Evolutionary conservation across 2,888 invertebrate genomes (phyloP), one percentile per base, ranked within the genome.

Genomic region (Cordilura impudica): DNA sequence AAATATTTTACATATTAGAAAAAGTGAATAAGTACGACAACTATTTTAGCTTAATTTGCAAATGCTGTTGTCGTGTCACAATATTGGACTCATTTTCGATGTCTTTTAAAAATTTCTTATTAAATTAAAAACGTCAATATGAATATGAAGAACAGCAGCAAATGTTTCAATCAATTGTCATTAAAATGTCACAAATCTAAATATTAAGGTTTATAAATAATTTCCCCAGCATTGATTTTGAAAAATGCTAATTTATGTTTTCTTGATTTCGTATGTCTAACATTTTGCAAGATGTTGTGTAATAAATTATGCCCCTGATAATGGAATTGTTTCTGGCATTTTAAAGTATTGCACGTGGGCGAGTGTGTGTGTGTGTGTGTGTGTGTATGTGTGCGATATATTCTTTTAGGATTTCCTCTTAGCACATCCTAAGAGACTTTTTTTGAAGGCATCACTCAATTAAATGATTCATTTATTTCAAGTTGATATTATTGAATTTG

Each of bases 391-490:
- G 19, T 21, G 26, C 6, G n/a, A 16, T 29, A 7, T 5, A 4
- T 18, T 54, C n/a, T 35, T 51, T 53, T 43, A 23, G 26, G 23
- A 53, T 54, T 39, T 23, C 16, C 16, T 29, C n/a, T 53, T 39
- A 35, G n/a, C 49, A 49, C 29, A 45, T 67, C 61, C 54, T 45
- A 4, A 18, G 60, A 39, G 74, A 47, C 26, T 14, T 54, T 54
- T n/a, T 54, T 12, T 47, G 51, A 61, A 35, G 23, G 35, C 67
- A 67, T 54, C 67, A 67, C 21, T 54, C 53, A 67, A 23, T 67
- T 54, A 61, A 35, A 60, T 67, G 67, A 74, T 61, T 61, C 18
- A 54, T 60, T 71, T 54, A 14, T 66, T 58, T 49, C 26, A 73
- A 43, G 16, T 73, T 31, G n/a, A 4, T 47, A 3, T 49, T 8